phyloP scores from a whole-genome alignment of 1,140 invertebrate genomes.

The Dreissena polymorpha region DNA sequence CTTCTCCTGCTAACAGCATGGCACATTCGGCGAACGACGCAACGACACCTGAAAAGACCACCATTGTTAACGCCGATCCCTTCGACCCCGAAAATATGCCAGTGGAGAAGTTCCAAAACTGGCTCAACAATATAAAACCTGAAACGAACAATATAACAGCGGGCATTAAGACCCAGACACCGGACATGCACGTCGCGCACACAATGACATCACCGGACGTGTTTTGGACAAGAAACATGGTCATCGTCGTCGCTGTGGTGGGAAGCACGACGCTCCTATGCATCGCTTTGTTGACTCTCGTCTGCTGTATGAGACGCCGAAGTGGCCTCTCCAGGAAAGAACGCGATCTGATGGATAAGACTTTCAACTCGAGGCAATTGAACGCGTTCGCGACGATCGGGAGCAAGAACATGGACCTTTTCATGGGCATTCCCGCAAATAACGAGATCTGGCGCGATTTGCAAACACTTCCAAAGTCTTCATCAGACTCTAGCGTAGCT shows the following conservation, averaged over 20 bases:
- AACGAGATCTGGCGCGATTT: conserved; percentile 41
- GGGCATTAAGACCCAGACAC: neutral
- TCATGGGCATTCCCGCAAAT: conserved; percentile 46
- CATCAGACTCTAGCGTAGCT: neutral
- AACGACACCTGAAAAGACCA: neutral
- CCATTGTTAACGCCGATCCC: conserved; percentile 5
- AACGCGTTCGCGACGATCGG: neutral
- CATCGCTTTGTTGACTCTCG: conserved; percentile 8
- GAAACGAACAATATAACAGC: neutral
- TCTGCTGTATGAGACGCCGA: conserved; percentile 17
- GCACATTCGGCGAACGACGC: neutral
- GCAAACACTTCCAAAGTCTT: conserved; percentile 3
- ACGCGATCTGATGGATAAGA: conserved; percentile 21
- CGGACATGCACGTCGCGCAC: neutral
- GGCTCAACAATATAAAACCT: neutral
- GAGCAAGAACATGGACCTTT: conserved; percentile 20
- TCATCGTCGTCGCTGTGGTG: conserved; percentile 22
- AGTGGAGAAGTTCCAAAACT: neutral
- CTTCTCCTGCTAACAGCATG: no score
- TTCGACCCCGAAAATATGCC: neutral
- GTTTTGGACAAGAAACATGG: conserved; percentile 10
- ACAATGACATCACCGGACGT: no score
- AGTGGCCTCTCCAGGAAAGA: conserved; percentile 2
- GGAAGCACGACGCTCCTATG: conserved; percentile 22
- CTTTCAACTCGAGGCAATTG: neutral